These are phyloP conservation scores for Limnephilus rhombicus DNA, from an alignment of 2,888 invertebrate genomes.

Conservation along the genomic window DNA sequence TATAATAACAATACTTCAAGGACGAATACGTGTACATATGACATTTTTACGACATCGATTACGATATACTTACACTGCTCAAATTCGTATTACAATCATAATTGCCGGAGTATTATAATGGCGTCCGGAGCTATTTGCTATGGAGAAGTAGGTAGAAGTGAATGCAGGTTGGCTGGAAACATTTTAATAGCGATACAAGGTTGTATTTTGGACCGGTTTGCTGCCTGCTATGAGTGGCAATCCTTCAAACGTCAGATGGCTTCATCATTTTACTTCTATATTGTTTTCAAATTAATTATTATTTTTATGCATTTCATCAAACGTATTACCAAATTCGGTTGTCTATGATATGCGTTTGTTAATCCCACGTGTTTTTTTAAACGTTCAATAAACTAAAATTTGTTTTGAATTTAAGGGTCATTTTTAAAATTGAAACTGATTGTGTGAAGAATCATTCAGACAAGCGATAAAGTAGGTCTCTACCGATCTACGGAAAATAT, in stretches of 20 bases:
- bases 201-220: constrained; percentile 43
- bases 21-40: constrained; percentile 25
- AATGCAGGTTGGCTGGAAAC: constrained; percentile 33
- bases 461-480: too few species aligned
- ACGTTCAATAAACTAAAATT: too few species aligned
- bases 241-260: constrained; percentile 32
- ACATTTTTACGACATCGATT: constrained; percentile 44
- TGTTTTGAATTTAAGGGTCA: too few species aligned
- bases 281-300: not conserved
- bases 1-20: constrained; percentile 12
- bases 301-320: not conserved
- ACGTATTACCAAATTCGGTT: too few species aligned
- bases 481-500: too few species aligned
- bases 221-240: not conserved
- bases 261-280: constrained; percentile 13
- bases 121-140: not conserved
- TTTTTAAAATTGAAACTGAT: too few species aligned
- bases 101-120: constrained; percentile 9
- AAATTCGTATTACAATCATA: constrained; percentile 33
- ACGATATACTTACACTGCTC: not conserved
- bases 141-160: constrained; percentile 16
- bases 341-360: too few species aligned
- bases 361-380: too few species aligned
- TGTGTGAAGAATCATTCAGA: too few species aligned
- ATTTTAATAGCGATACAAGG: constrained; percentile 46